Evolutionary conservation across 2,888 invertebrate species (phyloP).

Genomic region (Aquatica leii): DNA sequence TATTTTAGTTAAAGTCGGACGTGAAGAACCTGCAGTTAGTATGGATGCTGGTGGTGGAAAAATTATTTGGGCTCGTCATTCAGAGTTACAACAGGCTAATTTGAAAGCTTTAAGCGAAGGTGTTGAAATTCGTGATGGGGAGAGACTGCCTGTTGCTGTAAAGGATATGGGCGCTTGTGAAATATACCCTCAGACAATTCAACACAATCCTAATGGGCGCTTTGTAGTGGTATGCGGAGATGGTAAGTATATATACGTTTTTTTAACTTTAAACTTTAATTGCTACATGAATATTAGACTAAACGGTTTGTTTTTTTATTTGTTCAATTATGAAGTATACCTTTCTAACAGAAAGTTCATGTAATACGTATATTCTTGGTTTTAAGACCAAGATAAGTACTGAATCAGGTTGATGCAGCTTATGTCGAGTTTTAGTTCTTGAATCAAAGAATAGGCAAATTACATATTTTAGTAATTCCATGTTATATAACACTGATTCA

Average conservation of each 20-base stretch:
- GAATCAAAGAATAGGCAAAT: too few relatives aligned
- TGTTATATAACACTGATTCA: too few relatives aligned
- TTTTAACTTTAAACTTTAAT: too few relatives aligned
- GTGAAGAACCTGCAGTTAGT: slow-evolving; percentile 98
- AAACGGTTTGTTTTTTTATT: too few relatives aligned
- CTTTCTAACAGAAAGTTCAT: too few relatives aligned
- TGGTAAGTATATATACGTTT: slow-evolving; percentile 64
- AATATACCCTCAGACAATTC: slow-evolving; percentile 98
- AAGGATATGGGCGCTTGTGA: slow-evolving; percentile 99
- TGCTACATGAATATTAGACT: too few relatives aligned
- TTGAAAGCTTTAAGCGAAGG: slow-evolving; percentile 85
- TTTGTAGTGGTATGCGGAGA: slow-evolving; percentile 98
- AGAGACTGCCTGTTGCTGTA: slow-evolving; percentile 89
- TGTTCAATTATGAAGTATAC: too few relatives aligned
- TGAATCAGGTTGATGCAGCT: too few relatives aligned
- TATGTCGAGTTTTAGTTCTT: too few relatives aligned
- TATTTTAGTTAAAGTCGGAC: slow-evolving; percentile 93
- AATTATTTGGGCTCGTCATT: slow-evolving; percentile 98
- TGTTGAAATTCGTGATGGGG: slow-evolving; percentile 86
- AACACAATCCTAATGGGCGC: slow-evolving; percentile 97
- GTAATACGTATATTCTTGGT: too few relatives aligned
- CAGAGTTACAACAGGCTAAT: slow-evolving; percentile 97
- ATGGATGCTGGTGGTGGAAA: slow-evolving; percentile 99
- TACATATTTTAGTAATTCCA: too few relatives aligned
- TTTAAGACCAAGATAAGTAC: too few relatives aligned